Base-by-base conservation (phyloP, 2,888 invertebrate genomes). In the Heliconius ethilla region DNA sequence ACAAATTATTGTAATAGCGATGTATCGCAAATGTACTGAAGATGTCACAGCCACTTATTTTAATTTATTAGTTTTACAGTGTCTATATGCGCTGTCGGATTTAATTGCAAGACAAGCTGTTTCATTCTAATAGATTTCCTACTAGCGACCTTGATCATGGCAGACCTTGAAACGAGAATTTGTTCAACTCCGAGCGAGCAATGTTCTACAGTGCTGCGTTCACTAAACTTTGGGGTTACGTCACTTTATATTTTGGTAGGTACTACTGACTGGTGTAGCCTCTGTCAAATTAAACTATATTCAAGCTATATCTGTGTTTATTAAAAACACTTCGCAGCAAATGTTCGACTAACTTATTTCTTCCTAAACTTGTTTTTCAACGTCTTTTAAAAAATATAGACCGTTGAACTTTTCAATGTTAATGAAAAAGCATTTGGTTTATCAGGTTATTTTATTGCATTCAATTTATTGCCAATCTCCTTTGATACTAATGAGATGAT, bases 161-260 rank as follows among this genome's bases (percentile, higher is more conserved):
- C 87, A 88, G 90, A 91, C 93, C 93, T 94, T 94, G 93, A 90
- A 83, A 80, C 73, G 80, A 82, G 87, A 88, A 87, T 86, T 85
- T 85, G 84, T 83, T 85, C 83, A 83, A 84, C 83, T 83, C 82
- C 81, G 85, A 86, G 82, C 85, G 86, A 84, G 85, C 87, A 88
- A 87, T 86, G 88, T 87, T 88, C 89, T 89, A 87, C 87, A 86
- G 86, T 84, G 84, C 87, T 81, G 87, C 93, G 94, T 93, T 94
- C 93, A 93, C 92, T 93, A 93, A 92, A 93, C 93, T 93, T 90
- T 92, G 87, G 82, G 84, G 89, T 93, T 93, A 90, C 92, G 91
- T 93, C 92, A 93, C 86, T 87, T 84, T 84, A 81, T 90, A 89
- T 91, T 91, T 91, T 88, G 86, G 88, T 87, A 84, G 85, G 75